Evolutionary conservation across 2,888 invertebrate genomes (phyloP).

Genomic region (Zootermopsis nevadensis): DNA sequence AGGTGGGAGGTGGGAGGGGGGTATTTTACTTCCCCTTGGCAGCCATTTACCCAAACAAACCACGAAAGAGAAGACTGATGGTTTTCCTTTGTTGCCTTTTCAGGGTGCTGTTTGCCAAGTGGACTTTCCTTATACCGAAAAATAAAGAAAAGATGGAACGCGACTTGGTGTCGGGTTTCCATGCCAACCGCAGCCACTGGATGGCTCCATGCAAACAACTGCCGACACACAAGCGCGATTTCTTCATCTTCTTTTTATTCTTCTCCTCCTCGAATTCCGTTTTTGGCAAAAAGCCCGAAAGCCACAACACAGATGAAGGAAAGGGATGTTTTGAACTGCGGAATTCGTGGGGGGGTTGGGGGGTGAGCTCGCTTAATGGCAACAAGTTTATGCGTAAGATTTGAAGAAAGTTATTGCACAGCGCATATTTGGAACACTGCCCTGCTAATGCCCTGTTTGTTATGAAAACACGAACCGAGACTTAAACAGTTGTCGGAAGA

Average conservation of each 20-base stretch:
- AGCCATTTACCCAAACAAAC: constrained; percentile 48
- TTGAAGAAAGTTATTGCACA: not conserved
- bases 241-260: constrained; percentile 23
- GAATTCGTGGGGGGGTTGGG: constrained; percentile 23
- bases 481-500: no score
- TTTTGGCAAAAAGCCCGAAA: constrained; percentile 35
- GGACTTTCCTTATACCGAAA: constrained; percentile 37
- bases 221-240: constrained; percentile 25
- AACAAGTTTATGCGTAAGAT: constrained; percentile 43
- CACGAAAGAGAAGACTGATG: constrained; percentile 44
- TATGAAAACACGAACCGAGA: not conserved
- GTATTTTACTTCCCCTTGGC: not conserved
- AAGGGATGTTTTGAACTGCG: constrained; percentile 37
- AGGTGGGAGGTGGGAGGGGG: constrained; percentile 16
- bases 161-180: constrained; percentile 41
- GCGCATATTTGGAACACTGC: constrained; percentile 6
- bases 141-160: constrained; percentile 30
- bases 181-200: not conserved
- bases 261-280: not conserved
- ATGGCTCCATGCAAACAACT: constrained; percentile 40
- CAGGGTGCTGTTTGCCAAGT: constrained; percentile 43
- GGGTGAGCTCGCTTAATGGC: constrained; percentile 30
- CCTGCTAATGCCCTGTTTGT: not conserved
- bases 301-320: constrained; percentile 25
- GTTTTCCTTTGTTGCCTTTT: constrained; percentile 44